Evolutionary conservation across 2,797 vertebrate genomes (phyloP).

Genomic region (Melopsittacus undulatus): DNA sequence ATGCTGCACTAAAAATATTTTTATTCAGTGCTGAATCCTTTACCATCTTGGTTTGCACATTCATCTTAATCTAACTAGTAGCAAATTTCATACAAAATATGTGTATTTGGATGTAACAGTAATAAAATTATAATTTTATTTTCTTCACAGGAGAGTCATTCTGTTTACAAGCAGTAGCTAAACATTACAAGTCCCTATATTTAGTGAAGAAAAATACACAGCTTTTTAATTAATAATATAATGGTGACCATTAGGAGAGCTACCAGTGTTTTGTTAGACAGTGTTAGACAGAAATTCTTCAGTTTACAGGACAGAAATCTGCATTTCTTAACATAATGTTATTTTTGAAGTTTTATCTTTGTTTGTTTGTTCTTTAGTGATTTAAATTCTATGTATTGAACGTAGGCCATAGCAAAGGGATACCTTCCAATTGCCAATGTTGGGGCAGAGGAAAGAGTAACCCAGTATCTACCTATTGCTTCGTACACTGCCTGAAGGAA

Average conservation of each 20-base stretch:
- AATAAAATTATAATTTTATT: not conserved
- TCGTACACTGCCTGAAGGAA: not conserved
- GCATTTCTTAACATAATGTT: not conserved
- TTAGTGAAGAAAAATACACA: not conserved
- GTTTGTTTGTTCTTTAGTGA: not conserved
- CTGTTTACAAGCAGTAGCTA: not conserved
- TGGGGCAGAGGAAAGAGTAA: not conserved
- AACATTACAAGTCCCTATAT: not conserved
- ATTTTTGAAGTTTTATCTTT: not conserved
- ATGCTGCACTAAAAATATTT: constrained; percentile 51
- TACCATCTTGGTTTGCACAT: constrained; percentile 15
- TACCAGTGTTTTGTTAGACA: not conserved
- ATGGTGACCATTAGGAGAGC: not conserved
- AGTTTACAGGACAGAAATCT: not conserved
- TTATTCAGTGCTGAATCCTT: constrained; percentile 36
- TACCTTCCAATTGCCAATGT: not conserved
- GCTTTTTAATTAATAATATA: not conserved
- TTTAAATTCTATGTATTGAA: not conserved
- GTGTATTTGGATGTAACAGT: not conserved
- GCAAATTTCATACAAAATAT: not conserved
- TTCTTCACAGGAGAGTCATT: not conserved
- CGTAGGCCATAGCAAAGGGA: not conserved
- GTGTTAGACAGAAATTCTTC: no score
- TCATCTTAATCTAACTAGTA: constrained; percentile 4
- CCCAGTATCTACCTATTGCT: not conserved